Evolutionary conservation across 2,888 invertebrate species (phyloP), one percentile per base, ranked within the genome.

Genomic region (Plagiodera versicolora): DNA sequence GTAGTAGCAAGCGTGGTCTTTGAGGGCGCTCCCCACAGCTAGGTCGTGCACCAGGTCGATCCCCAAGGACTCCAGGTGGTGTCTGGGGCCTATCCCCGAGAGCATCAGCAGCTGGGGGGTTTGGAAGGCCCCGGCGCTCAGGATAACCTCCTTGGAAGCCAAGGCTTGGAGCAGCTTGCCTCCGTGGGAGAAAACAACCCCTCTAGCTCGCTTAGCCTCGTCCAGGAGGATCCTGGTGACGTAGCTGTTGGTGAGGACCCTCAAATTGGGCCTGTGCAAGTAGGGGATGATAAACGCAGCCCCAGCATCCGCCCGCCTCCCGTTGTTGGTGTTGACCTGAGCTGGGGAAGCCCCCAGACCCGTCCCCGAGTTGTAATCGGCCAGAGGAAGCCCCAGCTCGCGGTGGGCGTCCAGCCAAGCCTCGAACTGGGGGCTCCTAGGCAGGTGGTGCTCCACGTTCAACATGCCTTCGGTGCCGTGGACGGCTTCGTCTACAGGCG

Each of bases 101-200:
- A 94, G 77, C 89, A 93, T 88, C 48, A 95, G 78, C 8, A 94
- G 78, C 75, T 94, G 93, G 0, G 94, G 91, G 0, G 92, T 90
- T 64, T 90, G 91, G 19, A 94, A 87, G 0, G 89, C 81, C 3
- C 94, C 94, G 0, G 91, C 91, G 9, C 89, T 86, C 10, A 94
- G 77, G 54, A 94, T 85, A 0, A 94, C 85, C 79, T 92, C 93
- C 66, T 87, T 90, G 2, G 81, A 83, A 4, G 90, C 91, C 6
- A 79, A 75, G 0, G 83, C 83, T 8, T 76, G 69, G 61, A 79
- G 86, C 67, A 81, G 82, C 71, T 74, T 79, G 14, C 83, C 83
- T 59, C 85, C 81, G 74, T 88, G 88, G 1, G 82, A 70, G 70
- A 90, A 90, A 72, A 88, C 85, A 0, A 92, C 88, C 0, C 89